Evolutionary conservation across 2,797 vertebrate species (phyloP), one percentile per base, ranked within the genome.

Genomic region (Urophycis tenuis): DNA sequence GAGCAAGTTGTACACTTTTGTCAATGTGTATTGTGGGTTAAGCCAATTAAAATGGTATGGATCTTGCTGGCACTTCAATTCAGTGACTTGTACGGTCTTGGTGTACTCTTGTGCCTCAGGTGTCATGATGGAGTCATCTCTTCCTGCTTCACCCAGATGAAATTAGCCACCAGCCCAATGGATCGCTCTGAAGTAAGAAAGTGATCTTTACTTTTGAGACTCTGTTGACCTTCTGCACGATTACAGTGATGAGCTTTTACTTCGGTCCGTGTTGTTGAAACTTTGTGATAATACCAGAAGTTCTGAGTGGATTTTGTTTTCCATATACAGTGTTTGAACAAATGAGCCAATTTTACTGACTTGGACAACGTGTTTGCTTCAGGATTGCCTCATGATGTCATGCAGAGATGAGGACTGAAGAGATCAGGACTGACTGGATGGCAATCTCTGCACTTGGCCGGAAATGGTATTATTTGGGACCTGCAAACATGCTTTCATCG

Each of bases 201-300:
- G 60, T n/a, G 3, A 9, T 60, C 60, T 64, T 29, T 29, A 29
- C n/a, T 64, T 64, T 64, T 2, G 41, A 17, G 60, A 25, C 60
- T 12, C n/a, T 11, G 12, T 64, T 34, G 7, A 15, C 49, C 64
- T 14, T 29, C 22, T 10, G 53, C 39, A 8, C 39, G 2, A 17
- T 22, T 29, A 29, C 90, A 77, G 71, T 93, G 92, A 94, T 94
- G 92, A 93, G 86, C 89, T 92, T 92, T 79, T 74, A 92, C 92
- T 93, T 93, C 36, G 72, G 92, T 94, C 93, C 90, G 93, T 94
- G 93, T 94, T 93, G 93, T 88, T 94, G 92, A 94, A 77, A 77
- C 45, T 14, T 1, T 71, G 73, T 93, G 92, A 93, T 90, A 89
- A 86, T 78, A 79, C 22, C 22, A 39, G 34, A 94, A 94, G 92